Conservation (phyloP, 2,888 invertebrate species). For the Trichogramma dendrolimi region DNA sequence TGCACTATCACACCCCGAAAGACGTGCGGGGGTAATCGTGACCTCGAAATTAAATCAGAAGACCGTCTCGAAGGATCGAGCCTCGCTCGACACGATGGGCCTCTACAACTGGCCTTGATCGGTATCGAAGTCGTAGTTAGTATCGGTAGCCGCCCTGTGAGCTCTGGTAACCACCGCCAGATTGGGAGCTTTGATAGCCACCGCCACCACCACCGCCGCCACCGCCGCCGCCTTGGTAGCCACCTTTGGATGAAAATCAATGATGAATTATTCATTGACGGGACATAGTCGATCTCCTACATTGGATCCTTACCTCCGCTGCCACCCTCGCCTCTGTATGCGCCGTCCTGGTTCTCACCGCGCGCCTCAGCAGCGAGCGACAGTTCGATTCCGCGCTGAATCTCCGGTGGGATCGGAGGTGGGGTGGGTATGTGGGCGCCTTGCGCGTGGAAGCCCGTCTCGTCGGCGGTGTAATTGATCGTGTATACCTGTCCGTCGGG, state of each 20-base stretch:
- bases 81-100: neutral
- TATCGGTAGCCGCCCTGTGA: slow-evolving; percentile 26
- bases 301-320: slow-evolving; percentile 20
- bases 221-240: slow-evolving; percentile 29
- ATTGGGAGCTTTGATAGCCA: slow-evolving; percentile 29
- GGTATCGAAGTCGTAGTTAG: slow-evolving; percentile 3
- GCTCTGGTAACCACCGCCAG: slow-evolving; percentile 35
- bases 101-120: neutral
- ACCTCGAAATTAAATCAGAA: too few species aligned
- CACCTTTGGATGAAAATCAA: slow-evolving; percentile 12
- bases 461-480: slow-evolving; percentile 45
- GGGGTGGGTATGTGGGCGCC: slow-evolving; percentile 46
- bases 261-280: neutral
- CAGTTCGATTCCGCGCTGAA: slow-evolving; percentile 44
- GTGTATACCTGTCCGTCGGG: slow-evolving; percentile 44
- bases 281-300: neutral
- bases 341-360: slow-evolving; percentile 45
- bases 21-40: too few species aligned
- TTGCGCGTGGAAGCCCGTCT: slow-evolving; percentile 43
- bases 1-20: too few species aligned
- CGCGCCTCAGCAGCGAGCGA: slow-evolving; percentile 45
- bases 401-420: slow-evolving; percentile 47
- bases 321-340: slow-evolving; percentile 34
- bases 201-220: slow-evolving; percentile 26
- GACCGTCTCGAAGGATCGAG: too few species aligned